Conservation (phyloP, 2,888 invertebrate genomes). For the Tyria jacobaeae region DNA sequence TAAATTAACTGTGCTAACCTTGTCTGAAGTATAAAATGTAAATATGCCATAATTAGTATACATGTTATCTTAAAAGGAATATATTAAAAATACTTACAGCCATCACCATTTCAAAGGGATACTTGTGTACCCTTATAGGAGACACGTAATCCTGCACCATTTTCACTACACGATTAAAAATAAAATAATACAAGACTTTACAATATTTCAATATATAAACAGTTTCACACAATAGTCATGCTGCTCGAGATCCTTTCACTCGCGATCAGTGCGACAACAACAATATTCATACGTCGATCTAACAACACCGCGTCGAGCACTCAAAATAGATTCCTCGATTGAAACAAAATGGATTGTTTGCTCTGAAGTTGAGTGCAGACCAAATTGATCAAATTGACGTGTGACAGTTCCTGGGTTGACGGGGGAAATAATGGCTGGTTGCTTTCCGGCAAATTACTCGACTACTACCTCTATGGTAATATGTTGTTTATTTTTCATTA, state of each 20-base stretch:
- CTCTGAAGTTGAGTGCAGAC: slow-evolving; percentile 60
- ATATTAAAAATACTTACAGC: slow-evolving; percentile 89
- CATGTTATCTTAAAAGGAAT: slow-evolving; percentile 11
- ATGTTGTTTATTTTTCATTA: background rate
- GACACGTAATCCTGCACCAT: slow-evolving; percentile 99
- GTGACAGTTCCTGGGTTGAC: slow-evolving; percentile 35
- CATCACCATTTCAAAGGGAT: slow-evolving; percentile 98
- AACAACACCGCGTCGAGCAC: slow-evolving; percentile 65
- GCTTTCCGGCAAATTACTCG: background rate
- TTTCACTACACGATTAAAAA: slow-evolving; percentile 67
- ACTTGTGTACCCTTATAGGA: slow-evolving; percentile 97
- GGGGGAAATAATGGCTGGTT: slow-evolving; percentile 19
- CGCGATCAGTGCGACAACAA: slow-evolving; percentile 66
- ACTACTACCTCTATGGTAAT: background rate
- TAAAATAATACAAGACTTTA: slow-evolving; percentile 66
- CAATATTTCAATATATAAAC: slow-evolving; percentile 57
- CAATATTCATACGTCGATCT: slow-evolving; percentile 64
- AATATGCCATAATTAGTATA: slow-evolving; percentile 26
- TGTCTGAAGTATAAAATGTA: slow-evolving; percentile 31
- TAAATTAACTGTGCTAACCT: slow-evolving; percentile 42
- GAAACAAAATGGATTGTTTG: slow-evolving; percentile 69
- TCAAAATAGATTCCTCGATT: slow-evolving; percentile 61
- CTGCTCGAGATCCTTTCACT: slow-evolving; percentile 71
- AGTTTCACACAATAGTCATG: slow-evolving; percentile 74
- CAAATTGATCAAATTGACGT: slow-evolving; percentile 39